Base-by-base conservation (phyloP, 2,888 invertebrate genomes). In the Cheilosia urbana region DNA sequence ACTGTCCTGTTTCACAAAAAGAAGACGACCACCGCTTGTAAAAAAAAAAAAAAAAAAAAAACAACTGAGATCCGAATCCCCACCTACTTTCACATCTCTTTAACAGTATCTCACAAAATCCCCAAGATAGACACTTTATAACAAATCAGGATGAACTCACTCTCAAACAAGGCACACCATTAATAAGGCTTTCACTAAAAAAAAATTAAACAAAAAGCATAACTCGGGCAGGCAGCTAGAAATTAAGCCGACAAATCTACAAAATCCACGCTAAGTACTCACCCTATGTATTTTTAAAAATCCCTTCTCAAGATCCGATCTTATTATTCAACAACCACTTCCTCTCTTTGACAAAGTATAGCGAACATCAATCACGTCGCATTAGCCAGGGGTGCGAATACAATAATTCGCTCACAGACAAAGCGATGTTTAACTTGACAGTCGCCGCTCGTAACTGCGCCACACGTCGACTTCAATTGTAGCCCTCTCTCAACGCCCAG, bases 391-490 rank as follows among this genome's bases (percentile, higher is more conserved):
- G 4, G 63, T 63, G 81, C 19, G 51, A 71, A 82, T 53, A 60
- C 69, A 68, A 62, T 19, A 34, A 69, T 55, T 68, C 47, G 27
- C 68, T 53, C 17, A 37, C 45, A 53, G 17, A 21, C 30, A 78
- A 63, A 30, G 60, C 60, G 49, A 63, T 71, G 19, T 71, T 81
- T 21, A 63, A 76, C 55, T 60, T 60, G 58, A 63, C 51, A 71
- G 42, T 13, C 27, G 45, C 60, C 49, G 57, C 57, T 69, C 51
- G 42, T 58, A 69, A 76, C 69, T 76, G 37, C 13, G 63, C 45
- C 19, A 51, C 55, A 47, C 49, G 45, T 73, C 37, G 66, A 37
- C 55, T 40, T 34, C 27, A 13, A 58, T 40, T 55, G n/a, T 37
- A 24, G 5, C 19, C 19, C 24, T 2, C 63, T 21, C 30, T 13